Conservation (phyloP, 1,140 invertebrate genomes). For the Trinorchestia longiramus region DNA sequence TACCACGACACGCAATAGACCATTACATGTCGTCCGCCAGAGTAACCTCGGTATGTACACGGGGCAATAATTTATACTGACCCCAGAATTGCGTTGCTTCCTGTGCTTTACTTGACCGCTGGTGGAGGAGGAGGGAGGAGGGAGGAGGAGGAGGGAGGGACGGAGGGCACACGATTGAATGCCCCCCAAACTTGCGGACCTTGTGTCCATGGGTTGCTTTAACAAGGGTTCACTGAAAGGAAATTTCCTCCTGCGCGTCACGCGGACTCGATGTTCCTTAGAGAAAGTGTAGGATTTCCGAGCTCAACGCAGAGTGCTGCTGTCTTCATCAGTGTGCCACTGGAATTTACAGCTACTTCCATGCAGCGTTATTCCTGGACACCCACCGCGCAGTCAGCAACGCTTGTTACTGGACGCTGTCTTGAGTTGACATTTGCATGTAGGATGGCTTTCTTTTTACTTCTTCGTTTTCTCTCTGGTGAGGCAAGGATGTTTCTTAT, state of each 20-base stretch:
- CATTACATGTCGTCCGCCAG: background rate
- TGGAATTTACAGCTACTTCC: background rate
- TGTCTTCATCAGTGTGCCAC: background rate
- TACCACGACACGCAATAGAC: background rate
- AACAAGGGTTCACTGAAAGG: background rate
- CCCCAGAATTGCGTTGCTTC: background rate
- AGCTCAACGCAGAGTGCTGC: background rate
- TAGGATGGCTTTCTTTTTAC: background rate
- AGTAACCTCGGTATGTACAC: too few relatives aligned
- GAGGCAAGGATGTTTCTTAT: background rate
- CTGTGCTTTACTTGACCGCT: background rate
- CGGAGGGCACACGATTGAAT: background rate
- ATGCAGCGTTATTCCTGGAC: too few relatives aligned
- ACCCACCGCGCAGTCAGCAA: background rate
- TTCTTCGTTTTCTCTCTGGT: background rate
- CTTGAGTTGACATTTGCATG: background rate
- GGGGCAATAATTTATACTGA: background rate
- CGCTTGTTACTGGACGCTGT: background rate
- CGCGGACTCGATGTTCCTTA: background rate
- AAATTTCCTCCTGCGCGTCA: background rate
- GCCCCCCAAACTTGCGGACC: background rate
- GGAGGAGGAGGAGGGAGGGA: background rate
- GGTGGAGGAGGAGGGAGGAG: background rate
- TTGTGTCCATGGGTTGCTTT: background rate
- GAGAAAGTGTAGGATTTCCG: background rate